phyloP scores from a whole-genome alignment of 2,113 vertebrate species.

The Oncorhynchus kisutch region DNA sequence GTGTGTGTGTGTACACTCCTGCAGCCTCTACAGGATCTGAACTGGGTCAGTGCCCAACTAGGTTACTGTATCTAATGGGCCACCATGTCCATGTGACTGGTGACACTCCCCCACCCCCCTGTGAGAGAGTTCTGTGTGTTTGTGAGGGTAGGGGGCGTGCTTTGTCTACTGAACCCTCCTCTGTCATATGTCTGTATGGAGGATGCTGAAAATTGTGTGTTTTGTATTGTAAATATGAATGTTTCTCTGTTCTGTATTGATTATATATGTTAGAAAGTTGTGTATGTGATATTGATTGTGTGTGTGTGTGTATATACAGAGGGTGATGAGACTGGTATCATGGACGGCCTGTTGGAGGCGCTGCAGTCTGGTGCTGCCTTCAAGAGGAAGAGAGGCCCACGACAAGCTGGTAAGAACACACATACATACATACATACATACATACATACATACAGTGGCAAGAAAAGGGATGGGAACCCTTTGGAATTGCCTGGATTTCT shows the following conservation, averaged over 20 bases:
- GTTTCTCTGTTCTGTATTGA: constrained; percentile 24
- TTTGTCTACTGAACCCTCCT: not conserved
- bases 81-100: constrained; percentile 27
- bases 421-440: no score
- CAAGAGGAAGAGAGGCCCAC: constrained; percentile 74
- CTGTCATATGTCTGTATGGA: not conserved
- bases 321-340: constrained; percentile 78
- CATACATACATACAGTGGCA: no score
- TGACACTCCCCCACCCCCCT: constrained; percentile 7
- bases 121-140: constrained; percentile 8
- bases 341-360: constrained; percentile 81
- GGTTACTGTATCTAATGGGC: constrained; percentile 56
- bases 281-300: constrained; percentile 11
- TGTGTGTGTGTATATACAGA: constrained; percentile 61
- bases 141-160: not conserved
- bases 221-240: not conserved
- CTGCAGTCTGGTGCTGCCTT: constrained; percentile 81
- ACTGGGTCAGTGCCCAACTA: constrained; percentile 62
- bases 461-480: no score
- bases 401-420: constrained; percentile 74
- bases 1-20: not conserved
- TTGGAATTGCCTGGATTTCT: no score
- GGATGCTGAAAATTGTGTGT: not conserved
- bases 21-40: constrained; percentile 28
- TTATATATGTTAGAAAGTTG: not conserved